phyloP scores from a whole-genome alignment of 2,888 invertebrate species.

The Cenopis cana region DNA sequence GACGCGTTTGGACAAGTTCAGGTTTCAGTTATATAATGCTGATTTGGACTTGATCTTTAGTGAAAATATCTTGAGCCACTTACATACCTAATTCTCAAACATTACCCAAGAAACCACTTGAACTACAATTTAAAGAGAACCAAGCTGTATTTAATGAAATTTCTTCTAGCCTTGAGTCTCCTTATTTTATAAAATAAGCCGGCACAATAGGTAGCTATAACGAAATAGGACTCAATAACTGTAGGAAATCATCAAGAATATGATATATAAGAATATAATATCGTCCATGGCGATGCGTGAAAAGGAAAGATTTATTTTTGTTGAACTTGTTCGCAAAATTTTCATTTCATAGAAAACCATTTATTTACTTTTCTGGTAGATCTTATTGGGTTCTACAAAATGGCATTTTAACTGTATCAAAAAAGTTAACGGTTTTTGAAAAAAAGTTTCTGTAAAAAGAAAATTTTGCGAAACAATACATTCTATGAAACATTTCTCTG shows the following conservation, averaged over 20 bases:
- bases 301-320: neutral
- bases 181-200: too few relatives aligned
- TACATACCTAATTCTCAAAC: neutral
- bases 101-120: neutral
- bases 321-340: neutral
- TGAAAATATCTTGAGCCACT: neutral
- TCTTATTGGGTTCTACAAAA: too few relatives aligned
- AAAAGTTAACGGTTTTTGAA: too few relatives aligned
- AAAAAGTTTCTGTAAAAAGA: too few relatives aligned
- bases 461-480: too few relatives aligned
- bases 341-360: too few relatives aligned
- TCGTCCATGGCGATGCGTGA: neutral
- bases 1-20: constrained; percentile 56
- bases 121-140: neutral
- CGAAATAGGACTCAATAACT: neutral
- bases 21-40: constrained; percentile 57
- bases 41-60: neutral
- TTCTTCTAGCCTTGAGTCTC: neutral
- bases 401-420: too few relatives aligned
- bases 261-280: too few relatives aligned
- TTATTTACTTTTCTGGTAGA: too few relatives aligned
- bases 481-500: too few relatives aligned
- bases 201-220: too few relatives aligned
- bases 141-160: neutral
- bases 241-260: neutral